Conservation (phyloP, 1,140 invertebrate species). For the Phthorimaea operculella region DNA sequence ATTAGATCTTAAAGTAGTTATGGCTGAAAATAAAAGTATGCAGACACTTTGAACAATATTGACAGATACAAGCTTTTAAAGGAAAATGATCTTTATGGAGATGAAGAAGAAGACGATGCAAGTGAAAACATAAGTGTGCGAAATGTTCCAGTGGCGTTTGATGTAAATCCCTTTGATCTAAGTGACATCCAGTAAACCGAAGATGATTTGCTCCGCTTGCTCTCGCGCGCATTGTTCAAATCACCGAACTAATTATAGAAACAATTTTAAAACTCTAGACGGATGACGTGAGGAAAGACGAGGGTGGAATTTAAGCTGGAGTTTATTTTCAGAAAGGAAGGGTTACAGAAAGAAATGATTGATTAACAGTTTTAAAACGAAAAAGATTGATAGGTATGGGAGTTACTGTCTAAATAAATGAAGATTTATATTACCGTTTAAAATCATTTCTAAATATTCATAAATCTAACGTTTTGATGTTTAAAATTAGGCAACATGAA, state of each 20-base stretch:
- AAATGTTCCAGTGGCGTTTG: conserved; percentile 39
- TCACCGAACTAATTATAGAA: conserved; percentile 47
- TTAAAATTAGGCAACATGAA: too few relatives aligned
- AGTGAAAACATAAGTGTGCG: conserved; percentile 26
- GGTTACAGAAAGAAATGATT: neutral
- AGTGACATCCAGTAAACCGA: conserved; percentile 49
- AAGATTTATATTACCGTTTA: neutral
- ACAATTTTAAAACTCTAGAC: conserved; percentile 26
- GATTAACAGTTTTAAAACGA: conserved; percentile 6
- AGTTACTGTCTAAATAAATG: neutral
- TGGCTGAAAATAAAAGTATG: too few relatives aligned
- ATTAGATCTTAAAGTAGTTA: too few relatives aligned
- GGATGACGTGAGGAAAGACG: conserved; percentile 28
- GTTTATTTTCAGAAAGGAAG: neutral
- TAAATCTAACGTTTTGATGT: neutral
- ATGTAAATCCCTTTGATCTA: conserved; percentile 50
- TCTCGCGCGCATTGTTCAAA: conserved; percentile 26
- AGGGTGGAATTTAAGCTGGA: neutral
- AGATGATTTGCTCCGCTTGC: conserved; percentile 42
- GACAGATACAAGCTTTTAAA: conserved; percentile 8
- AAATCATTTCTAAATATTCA: neutral
- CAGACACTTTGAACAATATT: too few relatives aligned
- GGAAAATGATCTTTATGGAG: conserved; percentile 15
- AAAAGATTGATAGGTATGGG: conserved; percentile 1
- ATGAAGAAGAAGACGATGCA: conserved; percentile 12